Conservation (phyloP, 1,140 invertebrate species). For the Bilobella aurantiaca region DNA sequence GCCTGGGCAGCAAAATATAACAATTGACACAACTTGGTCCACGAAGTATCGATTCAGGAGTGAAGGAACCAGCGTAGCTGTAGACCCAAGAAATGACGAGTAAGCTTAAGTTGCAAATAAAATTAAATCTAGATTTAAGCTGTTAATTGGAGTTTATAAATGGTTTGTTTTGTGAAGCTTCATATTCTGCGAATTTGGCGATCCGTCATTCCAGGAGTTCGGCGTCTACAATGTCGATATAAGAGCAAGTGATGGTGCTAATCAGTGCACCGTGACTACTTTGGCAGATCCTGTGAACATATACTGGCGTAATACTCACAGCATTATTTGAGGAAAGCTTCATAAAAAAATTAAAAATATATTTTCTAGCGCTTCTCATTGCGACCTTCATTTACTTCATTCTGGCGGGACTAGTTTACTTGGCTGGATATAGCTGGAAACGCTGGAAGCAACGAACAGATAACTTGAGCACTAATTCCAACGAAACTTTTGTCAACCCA, state of each 20-base stretch:
- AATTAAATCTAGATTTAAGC: not conserved
- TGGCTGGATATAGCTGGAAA: not conserved
- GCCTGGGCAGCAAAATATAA: not conserved
- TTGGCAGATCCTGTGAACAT: constrained; percentile 27
- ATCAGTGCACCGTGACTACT: constrained; percentile 10
- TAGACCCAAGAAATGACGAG: constrained; percentile 17
- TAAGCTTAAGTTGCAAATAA: not conserved
- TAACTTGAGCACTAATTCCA: not conserved
- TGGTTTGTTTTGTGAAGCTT: too few relatives aligned
- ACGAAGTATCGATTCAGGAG: constrained; percentile 24
- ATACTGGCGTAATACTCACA: constrained; percentile 32
- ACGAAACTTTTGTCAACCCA: not conserved
- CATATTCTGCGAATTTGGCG: constrained; percentile 21
- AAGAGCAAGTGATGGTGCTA: not conserved
- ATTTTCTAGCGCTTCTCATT: constrained; percentile 23
- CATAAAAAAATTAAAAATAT: not conserved
- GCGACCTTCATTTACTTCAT: constrained; percentile 16
- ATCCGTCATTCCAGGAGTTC: constrained; percentile 23
- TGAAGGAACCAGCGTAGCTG: not conserved
- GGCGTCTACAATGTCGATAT: constrained; percentile 24
- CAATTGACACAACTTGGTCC: constrained; percentile 24
- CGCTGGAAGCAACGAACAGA: not conserved
- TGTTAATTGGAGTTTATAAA: not conserved
- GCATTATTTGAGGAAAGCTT: not conserved
- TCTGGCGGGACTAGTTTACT: not conserved